Evolutionary conservation across 2,797 vertebrate species (phyloP), one percentile per base, ranked within the genome.

Genomic region (Salarias fasciatus): DNA sequence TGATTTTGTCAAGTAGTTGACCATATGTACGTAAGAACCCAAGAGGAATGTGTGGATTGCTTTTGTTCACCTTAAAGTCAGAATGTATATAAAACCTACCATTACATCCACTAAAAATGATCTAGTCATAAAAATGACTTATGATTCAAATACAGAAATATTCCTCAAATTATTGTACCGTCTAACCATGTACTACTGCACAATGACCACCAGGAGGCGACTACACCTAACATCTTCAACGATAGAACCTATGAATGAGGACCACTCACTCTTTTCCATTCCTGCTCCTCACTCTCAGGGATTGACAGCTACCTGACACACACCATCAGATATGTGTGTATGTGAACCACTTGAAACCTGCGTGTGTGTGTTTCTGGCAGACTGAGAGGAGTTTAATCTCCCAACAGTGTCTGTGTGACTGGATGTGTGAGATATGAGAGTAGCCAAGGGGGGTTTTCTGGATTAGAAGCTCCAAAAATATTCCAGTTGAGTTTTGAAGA

Each of bases 401-500:
- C 44, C 33, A 18, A 56, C 31, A n/a, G 12, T 62, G 62, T 62
- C 36, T 51, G 38, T 47, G 63, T 8, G 38, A 54, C 77, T 85
- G 83, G 46, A 72, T 70, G 77, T 84, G 88, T 69, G 81, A 85
- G 87, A 86, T 88, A 90, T 48, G 48, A 74, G 72, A 86, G 70
- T 69, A 79, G 83, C 85, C 68, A 71, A 54, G 46, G 66, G 69
- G 69, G 33, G 9, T 49, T 72, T 83, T 78, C 59, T 76, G 84
- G 87, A 90, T 90, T 91, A 91, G 77, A 88, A 70, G 82, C 66
- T 79, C 84, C 82, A 80, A 83, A 88, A 86, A 90, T 89, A 90
- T 82, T 85, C 41, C 3, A 36, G 77, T 78, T 75, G 84, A 74
- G 60, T 72, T 77, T 77, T 77, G 71, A 63, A 85, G 73, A 87